Conservation (phyloP, 2,113 vertebrate genomes). For the Syngnathoides biaculeatus region DNA sequence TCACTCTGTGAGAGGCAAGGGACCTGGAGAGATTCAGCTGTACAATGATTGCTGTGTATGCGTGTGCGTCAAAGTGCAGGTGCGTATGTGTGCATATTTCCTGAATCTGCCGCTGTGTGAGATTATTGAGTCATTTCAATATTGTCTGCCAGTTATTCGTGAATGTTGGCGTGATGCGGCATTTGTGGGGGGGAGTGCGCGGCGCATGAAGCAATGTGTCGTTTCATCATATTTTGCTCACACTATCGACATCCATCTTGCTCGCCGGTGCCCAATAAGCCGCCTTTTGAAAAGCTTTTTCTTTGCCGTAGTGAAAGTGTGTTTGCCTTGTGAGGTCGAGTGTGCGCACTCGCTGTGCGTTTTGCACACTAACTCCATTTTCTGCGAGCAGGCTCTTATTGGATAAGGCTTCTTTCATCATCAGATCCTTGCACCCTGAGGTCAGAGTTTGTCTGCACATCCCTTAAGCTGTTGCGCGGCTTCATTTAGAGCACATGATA, state of each 20-base stretch:
- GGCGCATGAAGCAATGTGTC: conserved; percentile 34
- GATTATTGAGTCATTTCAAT: conserved; percentile 35
- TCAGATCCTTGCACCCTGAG: conserved; percentile 32
- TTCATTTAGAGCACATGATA: conserved; percentile 48
- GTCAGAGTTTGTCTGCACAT: conserved; percentile 45
- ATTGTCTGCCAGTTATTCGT: conserved; percentile 46
- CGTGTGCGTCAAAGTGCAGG: conserved; percentile 1
- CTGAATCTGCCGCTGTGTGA: conserved; percentile 15
- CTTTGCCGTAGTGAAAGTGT: conserved; percentile 21
- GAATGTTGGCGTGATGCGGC: conserved; percentile 34
- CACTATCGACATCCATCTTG: conserved; percentile 21
- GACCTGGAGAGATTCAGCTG: conserved; percentile 14
- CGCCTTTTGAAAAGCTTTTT: conserved; percentile 28
- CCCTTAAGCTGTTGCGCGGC: conserved; percentile 21
- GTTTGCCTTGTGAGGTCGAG: conserved; percentile 12
- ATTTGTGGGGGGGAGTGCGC: conserved; percentile 29
- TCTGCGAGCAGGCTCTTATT: neutral
- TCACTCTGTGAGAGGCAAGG: conserved; percentile 16
- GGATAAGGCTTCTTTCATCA: conserved; percentile 2
- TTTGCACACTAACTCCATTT: neutral
- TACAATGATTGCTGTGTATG: conserved; percentile 16
- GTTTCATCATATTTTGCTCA: conserved; percentile 44
- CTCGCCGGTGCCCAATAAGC: conserved; percentile 28
- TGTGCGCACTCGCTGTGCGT: neutral
- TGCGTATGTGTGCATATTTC: conserved; percentile 3